A percentile compares a stretch with the other conserved stretches of the same genome.
Evolutionary conservation across 2,888 invertebrate species (phyloP).

Genomic region (Eucera pruinosa): DNA sequence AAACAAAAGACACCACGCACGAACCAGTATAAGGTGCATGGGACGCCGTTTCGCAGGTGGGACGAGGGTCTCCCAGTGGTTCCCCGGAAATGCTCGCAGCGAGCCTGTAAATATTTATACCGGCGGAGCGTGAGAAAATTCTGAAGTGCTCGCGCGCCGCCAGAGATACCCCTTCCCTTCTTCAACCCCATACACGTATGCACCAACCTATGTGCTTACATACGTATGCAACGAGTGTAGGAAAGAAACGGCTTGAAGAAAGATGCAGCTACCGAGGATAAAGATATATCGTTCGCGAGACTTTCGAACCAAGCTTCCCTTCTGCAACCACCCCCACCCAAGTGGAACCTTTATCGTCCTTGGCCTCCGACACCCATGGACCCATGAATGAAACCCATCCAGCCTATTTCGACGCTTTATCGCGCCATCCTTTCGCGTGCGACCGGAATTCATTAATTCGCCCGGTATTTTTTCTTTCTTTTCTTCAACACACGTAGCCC

Average conservation of each 20-base stretch:
- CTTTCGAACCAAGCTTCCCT: conserved; percentile 24
- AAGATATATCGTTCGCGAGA: conserved; percentile 53
- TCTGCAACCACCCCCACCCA: not conserved
- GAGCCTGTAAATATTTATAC: conserved; percentile 77
- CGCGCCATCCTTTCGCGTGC: conserved; percentile 43
- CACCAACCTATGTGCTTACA: not conserved
- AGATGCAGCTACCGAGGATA: not conserved
- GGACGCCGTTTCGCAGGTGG: conserved; percentile 27
- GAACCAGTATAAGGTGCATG: conserved; percentile 4
- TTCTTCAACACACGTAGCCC: not conserved
- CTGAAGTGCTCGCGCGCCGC: conserved; percentile 58
- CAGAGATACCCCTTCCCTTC: conserved; percentile 31
- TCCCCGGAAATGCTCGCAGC: conserved; percentile 69
- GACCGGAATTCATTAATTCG: conserved; percentile 52
- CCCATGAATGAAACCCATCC: conserved; percentile 48
- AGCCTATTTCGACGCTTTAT: conserved; percentile 42
- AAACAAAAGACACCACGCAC: conserved; percentile 12
- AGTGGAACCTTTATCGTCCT: conserved; percentile 36
- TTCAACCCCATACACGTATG: conserved; percentile 1
- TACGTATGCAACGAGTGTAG: conserved; percentile 8
- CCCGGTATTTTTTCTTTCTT: not conserved
- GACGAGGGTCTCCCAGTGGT: conserved; percentile 21
- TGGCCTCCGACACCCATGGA: conserved; percentile 38
- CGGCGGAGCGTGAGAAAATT: conserved; percentile 74
- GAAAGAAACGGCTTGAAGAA: conserved; percentile 22